phyloP scores from a whole-genome alignment of 2,113 vertebrate species.

The Hypomesus transpacificus region DNA sequence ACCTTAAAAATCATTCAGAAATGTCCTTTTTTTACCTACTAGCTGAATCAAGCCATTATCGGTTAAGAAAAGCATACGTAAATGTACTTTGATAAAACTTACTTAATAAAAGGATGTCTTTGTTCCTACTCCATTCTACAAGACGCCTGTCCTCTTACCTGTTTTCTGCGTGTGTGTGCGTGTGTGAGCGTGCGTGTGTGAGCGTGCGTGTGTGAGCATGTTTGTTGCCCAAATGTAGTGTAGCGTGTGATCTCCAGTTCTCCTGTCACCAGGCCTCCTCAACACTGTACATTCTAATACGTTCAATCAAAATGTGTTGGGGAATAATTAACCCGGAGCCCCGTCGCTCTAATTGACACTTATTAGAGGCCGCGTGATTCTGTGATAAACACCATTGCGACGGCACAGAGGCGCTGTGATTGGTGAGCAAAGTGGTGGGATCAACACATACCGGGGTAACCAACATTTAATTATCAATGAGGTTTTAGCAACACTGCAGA shows the following conservation, averaged over 20 bases:
- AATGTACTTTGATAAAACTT: too few relatives aligned
- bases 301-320: constrained; percentile 77
- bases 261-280: constrained; percentile 50
- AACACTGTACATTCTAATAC: constrained; percentile 68
- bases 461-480: constrained; percentile 84
- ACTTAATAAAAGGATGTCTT: too few relatives aligned
- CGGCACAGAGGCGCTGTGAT: constrained; percentile 60
- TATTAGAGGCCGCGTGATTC: constrained; percentile 74
- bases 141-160: too few relatives aligned
- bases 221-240: constrained; percentile 50
- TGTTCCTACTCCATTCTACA: too few relatives aligned
- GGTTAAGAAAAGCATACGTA: too few relatives aligned
- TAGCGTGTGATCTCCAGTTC: constrained; percentile 55
- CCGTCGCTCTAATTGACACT: constrained; percentile 76
- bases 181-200: too few relatives aligned
- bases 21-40: not conserved
- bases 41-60: too few relatives aligned
- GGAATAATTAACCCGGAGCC: constrained; percentile 79
- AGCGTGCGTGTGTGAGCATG: not conserved
- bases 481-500: constrained; percentile 76
- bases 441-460: constrained; percentile 76
- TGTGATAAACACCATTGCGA: constrained; percentile 68
- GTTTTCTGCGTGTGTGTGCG: not conserved
- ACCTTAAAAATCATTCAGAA: not conserved
- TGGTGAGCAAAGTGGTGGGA: constrained; percentile 77